Conservation (phyloP, 2,888 invertebrate species). For the Sarcophaga subvicina region DNA sequence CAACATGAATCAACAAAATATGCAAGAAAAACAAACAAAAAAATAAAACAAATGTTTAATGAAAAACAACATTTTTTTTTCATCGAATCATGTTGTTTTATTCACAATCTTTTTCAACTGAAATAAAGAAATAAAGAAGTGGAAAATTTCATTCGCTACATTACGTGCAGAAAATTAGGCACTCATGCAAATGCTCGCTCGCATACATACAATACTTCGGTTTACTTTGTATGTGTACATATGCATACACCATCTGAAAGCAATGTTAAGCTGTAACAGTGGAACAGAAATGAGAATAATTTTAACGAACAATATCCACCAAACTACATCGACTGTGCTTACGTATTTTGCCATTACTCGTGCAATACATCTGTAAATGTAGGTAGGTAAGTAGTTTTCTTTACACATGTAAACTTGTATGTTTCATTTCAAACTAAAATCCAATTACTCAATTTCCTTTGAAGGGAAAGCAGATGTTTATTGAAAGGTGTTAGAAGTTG, state of each 20-base stretch:
- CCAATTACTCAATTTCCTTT: conserved; percentile 1
- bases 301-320: too few relatives aligned
- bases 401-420: too few relatives aligned
- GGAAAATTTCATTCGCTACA: conserved; percentile 22
- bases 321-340: too few relatives aligned
- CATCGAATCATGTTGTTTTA: not conserved
- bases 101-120: conserved; percentile 9
- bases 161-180: conserved; percentile 3
- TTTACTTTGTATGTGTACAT: not conserved
- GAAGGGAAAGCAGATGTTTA: not conserved
- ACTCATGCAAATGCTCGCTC: not conserved
- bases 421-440: not conserved
- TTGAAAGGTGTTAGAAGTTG: conserved; percentile 2
- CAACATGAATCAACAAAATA: conserved; percentile 14
- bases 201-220: not conserved
- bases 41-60: not conserved
- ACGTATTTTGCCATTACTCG: too few relatives aligned
- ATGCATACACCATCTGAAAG: not conserved
- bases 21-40: not conserved
- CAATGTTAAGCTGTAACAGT: too few relatives aligned
- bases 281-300: too few relatives aligned
- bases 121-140: conserved; percentile 9
- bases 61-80: not conserved
- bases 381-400: too few relatives aligned
- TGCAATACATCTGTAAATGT: too few relatives aligned